Conservation (phyloP, 2,113 vertebrate species). For the Coptodon bakossiorum region DNA sequence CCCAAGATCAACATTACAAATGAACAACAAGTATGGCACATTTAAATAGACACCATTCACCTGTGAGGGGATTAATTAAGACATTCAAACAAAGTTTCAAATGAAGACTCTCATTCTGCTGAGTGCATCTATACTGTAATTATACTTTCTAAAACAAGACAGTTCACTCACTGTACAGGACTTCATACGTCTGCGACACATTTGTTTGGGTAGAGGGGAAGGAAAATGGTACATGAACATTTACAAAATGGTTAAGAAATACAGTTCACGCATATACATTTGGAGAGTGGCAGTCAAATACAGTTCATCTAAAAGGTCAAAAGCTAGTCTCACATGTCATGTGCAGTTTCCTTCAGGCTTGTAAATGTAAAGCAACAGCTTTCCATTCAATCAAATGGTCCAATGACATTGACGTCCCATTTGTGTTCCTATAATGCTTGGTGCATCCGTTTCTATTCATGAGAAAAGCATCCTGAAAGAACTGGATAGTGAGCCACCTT, state of each 20-base stretch:
- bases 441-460: background rate
- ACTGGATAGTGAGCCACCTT: background rate
- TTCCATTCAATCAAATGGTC: background rate
- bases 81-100: background rate
- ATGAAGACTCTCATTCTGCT: background rate
- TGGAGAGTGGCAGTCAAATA: slow-evolving; percentile 3
- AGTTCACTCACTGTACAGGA: background rate
- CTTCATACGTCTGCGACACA: background rate
- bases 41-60: slow-evolving; percentile 27
- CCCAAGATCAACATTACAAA: slow-evolving; percentile 4
- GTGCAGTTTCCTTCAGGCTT: slow-evolving; percentile 8
- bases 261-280: background rate
- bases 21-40: slow-evolving; percentile 29
- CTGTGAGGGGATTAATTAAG: background rate
- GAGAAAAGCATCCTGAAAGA: background rate
- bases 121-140: background rate
- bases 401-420: background rate
- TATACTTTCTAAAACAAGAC: slow-evolving; percentile 23
- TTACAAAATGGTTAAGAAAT: background rate
- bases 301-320: slow-evolving; percentile 33
- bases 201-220: background rate
- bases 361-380: background rate
- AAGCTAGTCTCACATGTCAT: slow-evolving; percentile 13
- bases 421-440: background rate
- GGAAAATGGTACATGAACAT: background rate